Base-by-base conservation (phyloP, 2,113 vertebrate species). In the Girardinichthys multiradiatus region DNA sequence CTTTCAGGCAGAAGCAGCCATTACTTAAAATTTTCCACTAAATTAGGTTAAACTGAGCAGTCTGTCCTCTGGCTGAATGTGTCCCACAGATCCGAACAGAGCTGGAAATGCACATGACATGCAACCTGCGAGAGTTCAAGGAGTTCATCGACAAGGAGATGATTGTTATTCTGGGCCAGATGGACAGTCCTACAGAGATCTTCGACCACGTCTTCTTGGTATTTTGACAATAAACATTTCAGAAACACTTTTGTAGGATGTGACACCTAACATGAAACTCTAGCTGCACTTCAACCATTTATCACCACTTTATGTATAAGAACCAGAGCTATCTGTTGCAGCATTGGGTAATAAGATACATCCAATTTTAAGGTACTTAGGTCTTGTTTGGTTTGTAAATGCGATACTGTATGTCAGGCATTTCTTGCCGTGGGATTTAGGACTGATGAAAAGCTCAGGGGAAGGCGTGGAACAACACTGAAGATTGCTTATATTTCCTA, bases 91-190 rank as follows among this genome's bases (percentile, higher is more conserved):
- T 99, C 68, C 96, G 98, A 67, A 99, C 97, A 0, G 97, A 98
- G 87, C 93, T 99, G 87, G 98, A 99, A 89, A 99, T 98, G 96
- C 96, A 97, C 90, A 99, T 99, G 98, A 97, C 95, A 11, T 99
- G 98, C 79, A 99, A 99, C 93, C 94, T 99, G 77, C 89, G 97
- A 31, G 97, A 99, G 92, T 99, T 98, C 89, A 99, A 98, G 66
- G 98, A 99, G 77, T 99, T 96, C 90, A 99, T 99, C 21, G 98
- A 99, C 91, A 99, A 99, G 10, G 97, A 99, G 86, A 99, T 99
- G 97, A 99, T 99, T 42, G 93, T 99, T 83, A 99, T 99, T 86
- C 95, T 99, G 62, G 97, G 98, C 45, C 98, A 99, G 88, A 99
- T 99, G 98, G 98, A 99, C 93, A 99, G 97, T 86, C 97, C 97